Conservation (phyloP, 2,113 vertebrate species). For the Noctilio leporinus region DNA sequence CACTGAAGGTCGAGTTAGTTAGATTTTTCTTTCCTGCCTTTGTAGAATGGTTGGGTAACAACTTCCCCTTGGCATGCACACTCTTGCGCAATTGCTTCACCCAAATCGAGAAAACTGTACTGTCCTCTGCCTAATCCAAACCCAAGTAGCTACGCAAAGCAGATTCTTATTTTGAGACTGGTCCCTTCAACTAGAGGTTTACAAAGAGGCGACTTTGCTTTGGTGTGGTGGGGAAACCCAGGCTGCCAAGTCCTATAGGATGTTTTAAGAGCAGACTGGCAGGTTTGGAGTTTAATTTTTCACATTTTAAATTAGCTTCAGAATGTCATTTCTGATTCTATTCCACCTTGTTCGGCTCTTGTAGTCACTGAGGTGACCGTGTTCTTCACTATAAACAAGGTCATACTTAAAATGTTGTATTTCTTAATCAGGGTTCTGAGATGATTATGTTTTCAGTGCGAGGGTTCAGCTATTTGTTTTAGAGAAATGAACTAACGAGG, state of each 20-base stretch:
- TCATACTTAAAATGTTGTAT: not conserved
- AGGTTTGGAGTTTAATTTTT: not conserved
- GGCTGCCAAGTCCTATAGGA: not conserved
- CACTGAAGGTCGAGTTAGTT: not conserved
- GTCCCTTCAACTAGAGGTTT: no score
- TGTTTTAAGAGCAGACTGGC: not conserved
- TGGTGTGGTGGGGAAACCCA: not conserved
- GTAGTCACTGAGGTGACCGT: not conserved
- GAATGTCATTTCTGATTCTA: not conserved
- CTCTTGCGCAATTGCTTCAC: not conserved
- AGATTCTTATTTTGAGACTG: not conserved
- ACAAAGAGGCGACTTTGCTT: not conserved
- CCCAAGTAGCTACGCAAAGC: fast-evolving
- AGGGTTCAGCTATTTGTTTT: not conserved
- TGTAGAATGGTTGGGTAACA: not conserved
- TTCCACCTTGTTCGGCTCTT: not conserved
- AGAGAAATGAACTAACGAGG: not conserved
- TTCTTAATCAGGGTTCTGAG: not conserved
- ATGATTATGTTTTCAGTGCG: not conserved
- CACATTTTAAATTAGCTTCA: not conserved
- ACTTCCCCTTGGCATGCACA: not conserved
- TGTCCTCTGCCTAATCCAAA: not conserved
- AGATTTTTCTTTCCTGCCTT: not conserved
- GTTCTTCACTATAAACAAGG: not conserved
- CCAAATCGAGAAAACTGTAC: not conserved